Conservation (phyloP, 1,140 invertebrate genomes). For the Orius insidiosus region DNA sequence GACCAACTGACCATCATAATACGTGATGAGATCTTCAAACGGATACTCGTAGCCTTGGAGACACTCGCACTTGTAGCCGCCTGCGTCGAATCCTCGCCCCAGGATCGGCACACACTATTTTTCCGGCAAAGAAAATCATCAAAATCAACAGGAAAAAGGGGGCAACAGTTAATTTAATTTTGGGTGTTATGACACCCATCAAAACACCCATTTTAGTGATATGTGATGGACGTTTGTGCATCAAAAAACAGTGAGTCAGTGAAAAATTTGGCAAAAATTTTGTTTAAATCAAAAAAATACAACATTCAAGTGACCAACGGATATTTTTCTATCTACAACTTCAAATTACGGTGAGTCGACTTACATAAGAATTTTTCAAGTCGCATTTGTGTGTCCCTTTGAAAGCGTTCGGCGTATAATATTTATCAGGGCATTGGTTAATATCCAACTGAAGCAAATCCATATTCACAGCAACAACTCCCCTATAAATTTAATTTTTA, state of each 20-base stretch:
- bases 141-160: conserved; percentile 6
- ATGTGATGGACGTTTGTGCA: conserved; percentile 12
- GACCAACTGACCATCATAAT: conserved; percentile 89
- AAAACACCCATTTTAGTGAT: conserved; percentile 6
- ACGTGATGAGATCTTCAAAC: conserved; percentile 84
- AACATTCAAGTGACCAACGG: conserved; percentile 9
- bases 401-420: conserved; percentile 81
- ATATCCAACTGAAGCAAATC: conserved; percentile 78
- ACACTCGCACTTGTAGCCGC: conserved; percentile 98
- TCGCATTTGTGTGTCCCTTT: conserved; percentile 91
- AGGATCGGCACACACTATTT: conserved; percentile 81
- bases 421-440: conserved; percentile 85
- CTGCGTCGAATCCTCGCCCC: conserved; percentile 75
- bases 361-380: conserved; percentile 78
- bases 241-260: conserved; percentile 3
- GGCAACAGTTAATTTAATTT: neutral
- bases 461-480: conserved; percentile 86
- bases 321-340: conserved; percentile 17
- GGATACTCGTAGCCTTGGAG: conserved; percentile 94
- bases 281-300: conserved; percentile 6
- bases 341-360: conserved; percentile 24
- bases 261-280: conserved; percentile 5
- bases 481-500: conserved; percentile 44
- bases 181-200: conserved; percentile 10
- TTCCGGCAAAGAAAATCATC: neutral